Evolutionary conservation across 2,797 vertebrate genomes (phyloP), one percentile per base, ranked within the genome.

Genomic region (Diplodus puntazzo): DNA sequence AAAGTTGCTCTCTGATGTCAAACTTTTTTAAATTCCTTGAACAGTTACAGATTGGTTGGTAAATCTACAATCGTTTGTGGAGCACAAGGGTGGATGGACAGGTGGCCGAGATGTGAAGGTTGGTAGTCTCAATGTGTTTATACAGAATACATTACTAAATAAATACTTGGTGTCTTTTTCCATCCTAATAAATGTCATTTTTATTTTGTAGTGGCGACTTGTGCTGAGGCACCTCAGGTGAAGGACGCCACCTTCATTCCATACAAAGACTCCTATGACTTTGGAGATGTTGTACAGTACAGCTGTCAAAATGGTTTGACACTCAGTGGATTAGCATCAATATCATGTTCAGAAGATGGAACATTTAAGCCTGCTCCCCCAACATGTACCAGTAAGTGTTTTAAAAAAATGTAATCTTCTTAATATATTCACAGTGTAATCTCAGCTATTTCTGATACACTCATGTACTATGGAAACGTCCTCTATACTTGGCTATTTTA

Each of bases 81-180:
- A 39, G 18, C 0, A 0, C 0, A 1, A 0, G 89, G 82, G 0
- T 93, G 92, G 92, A 0, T 0, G 0, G 34, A 0, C 42, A 84
- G 76, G 39, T 0, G 68, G 0, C 78, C 88, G 11, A 0, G 0
- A 0, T 94, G 93, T 87, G 72, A 89, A 83, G 89, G 93, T 94
- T 45, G 12, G 87, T 88, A 5, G 59, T 75, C 1, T 73, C 1
- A 61, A 0, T 66, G 5, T 53, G 12, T 83, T 55, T 9, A 25
- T 49, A 34, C 3, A 46, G 66, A 11, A 27, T 49, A 43, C 49
- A 64, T 12, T 13, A 39, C 21, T 17, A 25, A 60, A 49, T 54
- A 10, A 68, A 18, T 1, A 34, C 17, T 39, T 30, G 11, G 57
- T 39, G 17, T 20, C 34, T n/a, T 2, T n/a, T 42, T 60, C 34